Evolutionary conservation across 1,140 invertebrate species (phyloP).

Genomic region (Drosophila nikananu): DNA sequence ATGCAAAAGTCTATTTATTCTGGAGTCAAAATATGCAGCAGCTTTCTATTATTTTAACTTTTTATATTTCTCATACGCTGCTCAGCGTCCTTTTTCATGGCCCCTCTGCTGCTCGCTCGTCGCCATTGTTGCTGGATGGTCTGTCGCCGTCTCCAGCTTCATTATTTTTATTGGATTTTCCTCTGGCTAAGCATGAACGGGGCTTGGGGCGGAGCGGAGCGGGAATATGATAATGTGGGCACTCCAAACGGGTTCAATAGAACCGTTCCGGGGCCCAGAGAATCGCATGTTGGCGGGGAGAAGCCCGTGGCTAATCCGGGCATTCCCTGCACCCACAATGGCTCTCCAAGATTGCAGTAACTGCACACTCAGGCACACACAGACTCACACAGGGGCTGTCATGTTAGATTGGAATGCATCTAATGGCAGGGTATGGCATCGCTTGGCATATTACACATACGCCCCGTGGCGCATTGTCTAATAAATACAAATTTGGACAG

Average conservation of each 20-base stretch:
- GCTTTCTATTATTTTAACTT: constrained; percentile 80
- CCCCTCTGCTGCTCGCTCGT: constrained; percentile 23
- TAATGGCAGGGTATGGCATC: constrained; percentile 63
- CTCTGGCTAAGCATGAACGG: constrained; percentile 1
- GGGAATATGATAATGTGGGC: constrained; percentile 73
- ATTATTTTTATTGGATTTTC: constrained; percentile 79
- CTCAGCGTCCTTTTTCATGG: constrained; percentile 67
- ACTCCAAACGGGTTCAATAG: constrained; percentile 72
- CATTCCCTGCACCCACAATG: constrained; percentile 39
- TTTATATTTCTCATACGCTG: constrained; percentile 38
- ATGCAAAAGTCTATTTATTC: constrained; percentile 77
- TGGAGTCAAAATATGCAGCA: constrained; percentile 73
- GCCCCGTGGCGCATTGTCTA: constrained; percentile 76
- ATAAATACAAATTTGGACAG: constrained; percentile 82
- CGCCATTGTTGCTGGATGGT: constrained; percentile 49
- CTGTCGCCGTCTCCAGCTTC: constrained; percentile 55
- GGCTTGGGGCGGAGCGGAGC: constrained; percentile 1
- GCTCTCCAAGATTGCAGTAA: constrained; percentile 29
- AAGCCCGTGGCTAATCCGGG: constrained; percentile 46
- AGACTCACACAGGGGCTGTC: constrained; percentile 36
- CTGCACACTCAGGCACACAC: constrained; percentile 10
- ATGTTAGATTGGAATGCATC: constrained; percentile 71
- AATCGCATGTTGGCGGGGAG: constrained; percentile 14
- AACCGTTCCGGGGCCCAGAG: constrained; percentile 59
- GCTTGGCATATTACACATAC: constrained; percentile 77